Conservation (phyloP, 2,888 invertebrate species). For the Ormyrus pomaceus region DNA sequence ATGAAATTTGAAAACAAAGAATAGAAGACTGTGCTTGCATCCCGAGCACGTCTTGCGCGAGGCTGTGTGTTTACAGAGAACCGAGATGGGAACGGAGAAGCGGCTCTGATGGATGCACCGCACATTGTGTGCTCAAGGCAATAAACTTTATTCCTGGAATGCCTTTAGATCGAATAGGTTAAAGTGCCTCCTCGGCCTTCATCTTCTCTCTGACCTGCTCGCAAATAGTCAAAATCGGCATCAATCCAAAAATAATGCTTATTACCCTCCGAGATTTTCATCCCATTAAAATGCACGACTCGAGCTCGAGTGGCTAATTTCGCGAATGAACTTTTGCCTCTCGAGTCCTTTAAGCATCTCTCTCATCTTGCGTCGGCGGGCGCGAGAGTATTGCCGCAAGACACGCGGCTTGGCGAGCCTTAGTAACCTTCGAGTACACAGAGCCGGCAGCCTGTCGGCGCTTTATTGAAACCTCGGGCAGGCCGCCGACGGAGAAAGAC, state of each 20-base stretch:
- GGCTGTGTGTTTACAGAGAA: slow-evolving; percentile 31
- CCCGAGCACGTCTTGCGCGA: too few relatives aligned
- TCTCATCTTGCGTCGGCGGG: background rate
- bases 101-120: slow-evolving; percentile 35
- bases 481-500: too few relatives aligned
- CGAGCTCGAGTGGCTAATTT: slow-evolving; percentile 9
- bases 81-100: background rate
- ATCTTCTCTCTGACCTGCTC: slow-evolving; percentile 38
- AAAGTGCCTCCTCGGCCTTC: slow-evolving; percentile 47
- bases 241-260: slow-evolving; percentile 28
- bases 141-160: slow-evolving; percentile 74
- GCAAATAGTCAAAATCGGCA: too few relatives aligned
- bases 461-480: slow-evolving; percentile 37
- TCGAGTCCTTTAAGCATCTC: slow-evolving; percentile 22
- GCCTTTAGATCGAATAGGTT: slow-evolving; percentile 73
- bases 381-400: slow-evolving; percentile 67
- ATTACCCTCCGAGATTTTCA: slow-evolving; percentile 28
- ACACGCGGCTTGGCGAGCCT: slow-evolving; percentile 69
- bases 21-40: too few relatives aligned
- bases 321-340: slow-evolving; percentile 23
- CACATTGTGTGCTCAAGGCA: slow-evolving; percentile 60
- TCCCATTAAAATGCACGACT: slow-evolving; percentile 8
- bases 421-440: background rate
- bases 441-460: background rate
- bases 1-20: too few relatives aligned